These are phyloP conservation scores for Fringilla coelebs DNA, from an alignment of 2,797 vertebrate genomes.

Conservation along the genomic window DNA sequence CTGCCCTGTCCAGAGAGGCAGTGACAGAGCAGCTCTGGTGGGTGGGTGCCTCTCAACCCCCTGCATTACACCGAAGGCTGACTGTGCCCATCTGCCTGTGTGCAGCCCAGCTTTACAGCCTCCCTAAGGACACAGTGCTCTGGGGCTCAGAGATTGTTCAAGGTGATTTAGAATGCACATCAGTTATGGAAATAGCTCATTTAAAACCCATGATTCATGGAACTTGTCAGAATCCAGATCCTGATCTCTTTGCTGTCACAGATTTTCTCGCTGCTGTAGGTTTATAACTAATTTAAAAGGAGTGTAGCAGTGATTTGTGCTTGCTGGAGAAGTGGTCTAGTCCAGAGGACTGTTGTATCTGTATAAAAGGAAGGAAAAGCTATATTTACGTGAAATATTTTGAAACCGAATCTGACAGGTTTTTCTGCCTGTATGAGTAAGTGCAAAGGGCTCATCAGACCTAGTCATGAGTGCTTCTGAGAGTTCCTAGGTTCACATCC, in stretches of 20 bases:
- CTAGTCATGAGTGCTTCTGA: neutral
- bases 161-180: neutral
- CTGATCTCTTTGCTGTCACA: neutral
- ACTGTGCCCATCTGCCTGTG: neutral
- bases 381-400: neutral
- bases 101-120: neutral
- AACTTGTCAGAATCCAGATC: neutral
- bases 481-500: neutral
- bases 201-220: neutral
- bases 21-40: neutral
- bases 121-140: neutral
- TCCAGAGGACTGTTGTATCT: neutral
- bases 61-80: neutral
- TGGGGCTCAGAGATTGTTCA: neutral
- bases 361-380: neutral
- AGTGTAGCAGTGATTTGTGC: neutral
- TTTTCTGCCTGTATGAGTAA: neutral
- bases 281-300: neutral
- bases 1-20: neutral
- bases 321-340: neutral
- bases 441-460: neutral
- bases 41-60: neutral
- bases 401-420: neutral
- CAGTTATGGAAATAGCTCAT: slow-evolving; percentile 1
- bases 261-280: neutral